Evolutionary conservation across 1,140 invertebrate genomes (phyloP).

Genomic region (Nasonia giraulti): DNA sequence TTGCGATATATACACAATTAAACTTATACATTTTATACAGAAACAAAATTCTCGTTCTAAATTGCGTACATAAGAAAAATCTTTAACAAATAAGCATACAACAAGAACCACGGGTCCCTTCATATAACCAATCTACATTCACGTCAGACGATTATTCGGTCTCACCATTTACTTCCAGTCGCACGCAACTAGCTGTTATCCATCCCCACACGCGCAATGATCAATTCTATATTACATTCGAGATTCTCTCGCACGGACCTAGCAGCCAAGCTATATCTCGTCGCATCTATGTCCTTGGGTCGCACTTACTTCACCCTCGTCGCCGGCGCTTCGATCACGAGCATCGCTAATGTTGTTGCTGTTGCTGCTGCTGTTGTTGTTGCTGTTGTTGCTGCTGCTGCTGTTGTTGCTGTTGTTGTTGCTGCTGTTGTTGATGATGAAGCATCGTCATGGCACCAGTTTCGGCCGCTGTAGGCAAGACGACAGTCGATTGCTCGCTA

Average conservation of each 20-base stretch:
- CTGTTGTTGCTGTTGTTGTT: slow-evolving; percentile 57
- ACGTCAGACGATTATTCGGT: background rate
- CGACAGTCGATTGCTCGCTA: slow-evolving; percentile 74
- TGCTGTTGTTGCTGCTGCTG: slow-evolving; percentile 63
- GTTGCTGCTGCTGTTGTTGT: slow-evolving; percentile 61
- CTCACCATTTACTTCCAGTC: background rate
- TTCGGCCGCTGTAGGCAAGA: slow-evolving; percentile 75
- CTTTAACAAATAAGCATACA: slow-evolving; percentile 30
- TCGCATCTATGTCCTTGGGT: background rate
- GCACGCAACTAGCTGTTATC: slow-evolving; percentile 26
- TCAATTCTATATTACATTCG: slow-evolving; percentile 46
- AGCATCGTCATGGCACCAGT: slow-evolving; percentile 72
- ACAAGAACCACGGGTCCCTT: slow-evolving; percentile 36
- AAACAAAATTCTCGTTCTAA: slow-evolving; percentile 38
- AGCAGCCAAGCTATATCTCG: background rate
- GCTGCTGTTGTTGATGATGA: slow-evolving; percentile 67
- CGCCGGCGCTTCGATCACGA: background rate
- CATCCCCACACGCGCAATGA: slow-evolving; percentile 20
- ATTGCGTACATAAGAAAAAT: slow-evolving; percentile 23
- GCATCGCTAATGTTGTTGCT: background rate
- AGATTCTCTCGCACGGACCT: background rate
- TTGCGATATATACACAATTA: slow-evolving; percentile 3
- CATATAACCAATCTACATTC: background rate
- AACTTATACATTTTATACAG: slow-evolving; percentile 23
- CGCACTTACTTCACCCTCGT: background rate